phyloP scores from a whole-genome alignment of 2,113 vertebrate genomes.

The Sinocyclocheilus rhinocerous region DNA sequence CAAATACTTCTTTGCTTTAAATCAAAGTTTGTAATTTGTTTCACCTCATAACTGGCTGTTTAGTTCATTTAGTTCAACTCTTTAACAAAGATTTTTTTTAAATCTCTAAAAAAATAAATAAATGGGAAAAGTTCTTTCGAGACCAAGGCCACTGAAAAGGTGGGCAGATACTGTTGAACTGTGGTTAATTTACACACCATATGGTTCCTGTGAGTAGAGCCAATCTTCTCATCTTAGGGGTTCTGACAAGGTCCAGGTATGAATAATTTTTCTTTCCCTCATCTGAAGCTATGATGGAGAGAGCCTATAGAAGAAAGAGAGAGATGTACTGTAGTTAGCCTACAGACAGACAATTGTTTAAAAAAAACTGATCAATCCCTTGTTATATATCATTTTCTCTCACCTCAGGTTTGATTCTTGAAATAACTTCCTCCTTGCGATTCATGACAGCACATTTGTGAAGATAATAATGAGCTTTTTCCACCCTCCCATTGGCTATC shows the following conservation, averaged over 20 bases:
- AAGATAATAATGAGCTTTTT: slow-evolving; percentile 80
- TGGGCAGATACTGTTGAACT: not conserved
- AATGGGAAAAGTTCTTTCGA: not conserved
- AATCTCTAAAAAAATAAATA: not conserved
- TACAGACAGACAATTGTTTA: not conserved
- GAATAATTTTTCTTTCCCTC: slow-evolving; percentile 63
- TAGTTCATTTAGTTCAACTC: not conserved
- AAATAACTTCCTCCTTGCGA: slow-evolving; percentile 52
- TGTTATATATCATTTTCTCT: not conserved
- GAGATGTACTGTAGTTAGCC: too few species aligned
- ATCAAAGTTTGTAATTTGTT: not conserved
- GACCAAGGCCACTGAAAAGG: not conserved
- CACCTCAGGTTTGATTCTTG: slow-evolving; percentile 77
- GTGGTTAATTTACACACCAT: slow-evolving; percentile 65
- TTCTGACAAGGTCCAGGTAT: slow-evolving; percentile 74
- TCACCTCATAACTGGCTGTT: not conserved
- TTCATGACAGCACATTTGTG: slow-evolving; percentile 83
- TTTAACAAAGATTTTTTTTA: not conserved
- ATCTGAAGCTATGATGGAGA: slow-evolving; percentile 60
- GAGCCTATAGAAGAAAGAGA: slow-evolving; percentile 58
- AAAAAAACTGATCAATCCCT: too few species aligned
- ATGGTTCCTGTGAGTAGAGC: slow-evolving; percentile 68
- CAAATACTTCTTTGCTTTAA: not conserved
- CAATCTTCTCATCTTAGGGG: slow-evolving; percentile 76
- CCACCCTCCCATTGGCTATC: slow-evolving; percentile 80